phyloP scores from a whole-genome alignment of 2,113 vertebrate genomes.

The Thalassoma bifasciatum region DNA sequence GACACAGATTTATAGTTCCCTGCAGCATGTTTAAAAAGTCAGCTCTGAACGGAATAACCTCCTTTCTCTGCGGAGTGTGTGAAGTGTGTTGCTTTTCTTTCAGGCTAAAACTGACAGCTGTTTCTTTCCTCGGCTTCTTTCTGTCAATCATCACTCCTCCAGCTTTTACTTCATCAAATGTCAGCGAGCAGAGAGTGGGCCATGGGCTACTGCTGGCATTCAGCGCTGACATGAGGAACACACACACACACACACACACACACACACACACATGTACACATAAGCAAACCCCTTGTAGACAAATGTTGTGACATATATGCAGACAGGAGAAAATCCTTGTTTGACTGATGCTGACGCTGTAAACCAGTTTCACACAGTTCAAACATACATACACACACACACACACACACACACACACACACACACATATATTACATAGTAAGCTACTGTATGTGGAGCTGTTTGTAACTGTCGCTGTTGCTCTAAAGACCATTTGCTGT shows the following conservation, averaged over 20 bases:
- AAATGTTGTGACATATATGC: slow-evolving; percentile 27
- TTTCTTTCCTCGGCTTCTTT: slow-evolving; percentile 24
- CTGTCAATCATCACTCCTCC: slow-evolving; percentile 41
- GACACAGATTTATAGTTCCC: background rate
- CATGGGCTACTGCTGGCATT: slow-evolving; percentile 57
- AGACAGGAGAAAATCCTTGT: slow-evolving; percentile 20
- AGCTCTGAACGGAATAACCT: background rate
- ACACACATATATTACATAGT: no score
- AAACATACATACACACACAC: no score
- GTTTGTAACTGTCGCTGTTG: no score
- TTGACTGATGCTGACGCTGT: slow-evolving; percentile 51
- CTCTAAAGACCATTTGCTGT: no score
- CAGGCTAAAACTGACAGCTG: slow-evolving; percentile 25
- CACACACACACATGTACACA: no score
- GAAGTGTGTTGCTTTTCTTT: slow-evolving; percentile 29
- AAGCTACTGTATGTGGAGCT: no score
- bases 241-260: slow-evolving; percentile 1
- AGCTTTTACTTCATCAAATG: slow-evolving; percentile 56
- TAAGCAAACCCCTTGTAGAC: slow-evolving; percentile 17
- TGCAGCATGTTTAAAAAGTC: background rate
- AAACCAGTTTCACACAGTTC: slow-evolving; percentile 37
- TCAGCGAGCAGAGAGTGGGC: slow-evolving; percentile 57
- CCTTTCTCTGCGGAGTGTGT: slow-evolving; percentile 1
- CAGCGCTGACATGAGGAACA: slow-evolving; percentile 41
- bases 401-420: background rate